Conservation (phyloP, 2,888 invertebrate species). For the Synanthedon vespiformis region DNA sequence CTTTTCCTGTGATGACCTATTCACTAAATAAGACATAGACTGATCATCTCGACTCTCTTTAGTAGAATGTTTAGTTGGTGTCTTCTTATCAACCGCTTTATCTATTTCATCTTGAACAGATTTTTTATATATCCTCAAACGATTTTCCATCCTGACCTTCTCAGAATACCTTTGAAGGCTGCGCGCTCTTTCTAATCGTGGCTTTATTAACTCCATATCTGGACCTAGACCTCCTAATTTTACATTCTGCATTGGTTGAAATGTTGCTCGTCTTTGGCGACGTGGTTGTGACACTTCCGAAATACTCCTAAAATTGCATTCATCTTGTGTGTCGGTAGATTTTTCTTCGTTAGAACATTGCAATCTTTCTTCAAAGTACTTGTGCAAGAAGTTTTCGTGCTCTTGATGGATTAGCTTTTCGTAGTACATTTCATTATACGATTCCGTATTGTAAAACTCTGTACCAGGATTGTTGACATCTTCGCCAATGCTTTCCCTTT, state of each 20-base stretch:
- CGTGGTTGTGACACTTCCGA: constrained; percentile 46
- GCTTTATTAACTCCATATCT: constrained; percentile 51
- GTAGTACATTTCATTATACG: constrained; percentile 58
- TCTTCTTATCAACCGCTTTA: constrained; percentile 22
- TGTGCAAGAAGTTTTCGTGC: constrained; percentile 26
- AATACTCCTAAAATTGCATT: constrained; percentile 42
- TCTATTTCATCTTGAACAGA: constrained; percentile 32
- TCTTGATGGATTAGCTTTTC: constrained; percentile 42
- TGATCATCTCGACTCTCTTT: constrained; percentile 14
- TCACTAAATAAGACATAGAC: constrained; percentile 40
- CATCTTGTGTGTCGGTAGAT: constrained; percentile 17
- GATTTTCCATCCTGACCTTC: constrained; percentile 58
- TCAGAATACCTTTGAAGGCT: constrained; percentile 63
- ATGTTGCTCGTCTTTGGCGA: constrained; percentile 30
- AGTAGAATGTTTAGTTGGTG: constrained; percentile 14
- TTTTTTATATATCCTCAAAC: constrained; percentile 52
- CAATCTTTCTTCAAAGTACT: constrained; percentile 33
- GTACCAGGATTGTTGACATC: constrained; percentile 20
- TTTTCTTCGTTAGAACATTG: constrained; percentile 22
- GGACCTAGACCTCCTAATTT: constrained; percentile 57
- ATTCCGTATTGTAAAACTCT: constrained; percentile 51
- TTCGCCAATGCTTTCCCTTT: constrained; percentile 46
- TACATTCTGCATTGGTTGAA: constrained; percentile 32
- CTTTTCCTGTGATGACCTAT: constrained; percentile 30
- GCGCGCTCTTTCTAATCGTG: constrained; percentile 54